Percentiles rank a stretch among this genome's conserved stretches.
Conservation (phyloP, 2,888 invertebrate genomes). For the Dasypogon diadema region DNA sequence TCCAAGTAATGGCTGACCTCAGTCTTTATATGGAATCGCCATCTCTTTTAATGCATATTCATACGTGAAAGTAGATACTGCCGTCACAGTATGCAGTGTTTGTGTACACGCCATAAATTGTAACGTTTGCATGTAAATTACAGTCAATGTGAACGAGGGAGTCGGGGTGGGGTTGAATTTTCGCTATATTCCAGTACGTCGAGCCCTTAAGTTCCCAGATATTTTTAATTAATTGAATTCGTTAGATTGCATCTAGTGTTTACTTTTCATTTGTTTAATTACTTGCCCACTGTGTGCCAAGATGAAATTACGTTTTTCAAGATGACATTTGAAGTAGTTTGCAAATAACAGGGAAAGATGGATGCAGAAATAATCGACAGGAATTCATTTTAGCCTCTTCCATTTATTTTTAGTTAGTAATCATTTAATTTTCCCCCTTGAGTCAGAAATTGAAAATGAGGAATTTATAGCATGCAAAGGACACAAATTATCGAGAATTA, state of each 20-base stretch:
- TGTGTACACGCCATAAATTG: constrained; percentile 5
- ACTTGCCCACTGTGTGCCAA: constrained; percentile 43
- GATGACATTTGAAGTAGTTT: constrained; percentile 68
- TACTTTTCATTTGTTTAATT: constrained; percentile 59
- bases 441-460: too few relatives aligned
- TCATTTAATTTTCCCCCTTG: too few relatives aligned
- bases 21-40: neutral
- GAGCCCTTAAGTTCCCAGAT: constrained; percentile 6
- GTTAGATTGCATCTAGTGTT: constrained; percentile 54
- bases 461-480: too few relatives aligned
- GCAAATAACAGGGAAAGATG: constrained; percentile 60
- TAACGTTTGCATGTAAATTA: constrained; percentile 29
- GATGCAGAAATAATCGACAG: neutral
- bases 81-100: constrained; percentile 1
- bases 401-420: neutral
- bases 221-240: constrained; percentile 51
- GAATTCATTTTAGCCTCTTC: neutral
- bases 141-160: neutral
- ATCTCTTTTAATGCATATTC: constrained; percentile 2
- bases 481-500: too few relatives aligned
- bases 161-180: neutral
- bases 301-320: constrained; percentile 65
- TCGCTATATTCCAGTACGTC: neutral
- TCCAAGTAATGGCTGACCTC: neutral
- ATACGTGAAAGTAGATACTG: constrained; percentile 1